Evolutionary conservation across 1,140 invertebrate species (phyloP).

Genomic region (Pseudomyrmex flavicornis): DNA sequence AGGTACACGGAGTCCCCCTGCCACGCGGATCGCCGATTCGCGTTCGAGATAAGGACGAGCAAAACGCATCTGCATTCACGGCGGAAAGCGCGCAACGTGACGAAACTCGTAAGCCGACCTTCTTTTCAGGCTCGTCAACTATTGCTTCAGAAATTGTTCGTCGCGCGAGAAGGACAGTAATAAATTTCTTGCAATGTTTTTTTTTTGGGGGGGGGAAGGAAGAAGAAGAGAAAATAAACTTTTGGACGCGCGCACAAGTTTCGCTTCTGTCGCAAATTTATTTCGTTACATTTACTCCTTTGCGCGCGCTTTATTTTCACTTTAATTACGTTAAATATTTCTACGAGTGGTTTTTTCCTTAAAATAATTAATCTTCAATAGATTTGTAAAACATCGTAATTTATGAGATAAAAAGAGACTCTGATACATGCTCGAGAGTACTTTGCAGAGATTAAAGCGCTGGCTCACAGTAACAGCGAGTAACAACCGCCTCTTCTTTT

Average conservation of each 20-base stretch:
- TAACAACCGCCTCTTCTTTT: slow-evolving; percentile 12
- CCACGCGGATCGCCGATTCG: slow-evolving; percentile 13
- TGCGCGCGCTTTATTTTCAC: no score
- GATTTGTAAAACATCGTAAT: neutral
- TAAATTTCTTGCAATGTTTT: neutral
- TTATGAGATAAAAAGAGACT: neutral
- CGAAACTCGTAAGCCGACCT: slow-evolving; percentile 5
- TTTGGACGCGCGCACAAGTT: neutral
- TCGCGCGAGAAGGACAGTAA: neutral
- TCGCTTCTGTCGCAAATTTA: neutral
- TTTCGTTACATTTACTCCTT: neutral
- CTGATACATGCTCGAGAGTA: no score
- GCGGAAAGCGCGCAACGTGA: slow-evolving; percentile 7
- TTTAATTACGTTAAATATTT: no score
- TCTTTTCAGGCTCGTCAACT: no score
- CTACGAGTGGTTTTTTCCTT: no score
- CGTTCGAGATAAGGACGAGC: slow-evolving; percentile 40
- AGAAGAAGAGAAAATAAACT: neutral
- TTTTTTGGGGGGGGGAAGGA: neutral
- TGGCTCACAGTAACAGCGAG: neutral
- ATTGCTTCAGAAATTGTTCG: neutral
- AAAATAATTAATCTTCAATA: neutral
- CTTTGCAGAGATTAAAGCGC: neutral
- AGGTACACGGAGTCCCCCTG: slow-evolving; percentile 24
- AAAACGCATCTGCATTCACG: slow-evolving; percentile 23